Conservation (phyloP, 35 echinoderm and acorn worm species). For the Ophioderma brevispina region DNA sequence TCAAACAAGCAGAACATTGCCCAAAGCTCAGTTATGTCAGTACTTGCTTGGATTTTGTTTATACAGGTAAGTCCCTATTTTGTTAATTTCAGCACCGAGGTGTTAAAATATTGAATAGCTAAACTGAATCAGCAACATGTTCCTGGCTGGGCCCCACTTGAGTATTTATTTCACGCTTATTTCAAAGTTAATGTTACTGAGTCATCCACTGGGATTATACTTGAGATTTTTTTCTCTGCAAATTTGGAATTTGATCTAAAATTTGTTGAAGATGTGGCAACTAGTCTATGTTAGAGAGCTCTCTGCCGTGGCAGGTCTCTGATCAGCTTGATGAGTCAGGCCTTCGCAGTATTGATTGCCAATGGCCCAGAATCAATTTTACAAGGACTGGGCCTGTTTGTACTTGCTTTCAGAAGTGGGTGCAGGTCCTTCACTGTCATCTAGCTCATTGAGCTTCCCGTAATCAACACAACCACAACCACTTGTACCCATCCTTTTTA, state of each 20-base stretch:
- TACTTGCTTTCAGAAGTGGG: no score
- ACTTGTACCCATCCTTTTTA: no score
- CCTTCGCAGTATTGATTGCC: no score
- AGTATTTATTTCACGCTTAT: conserved; percentile 7
- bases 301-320: not conserved
- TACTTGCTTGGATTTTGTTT: not conserved
- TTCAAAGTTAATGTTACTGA: conserved; percentile 14
- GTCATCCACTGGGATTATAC: not conserved
- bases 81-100: not conserved
- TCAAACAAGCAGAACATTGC: no score
- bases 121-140: not conserved
- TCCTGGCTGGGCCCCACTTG: not conserved
- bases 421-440: no score
- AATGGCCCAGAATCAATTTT: no score
- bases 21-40: not conserved
- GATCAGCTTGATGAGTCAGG: no score
- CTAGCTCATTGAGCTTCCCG: no score
- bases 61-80: no score
- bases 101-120: not conserved
- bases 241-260: not conserved
- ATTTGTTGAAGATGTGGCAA: not conserved
- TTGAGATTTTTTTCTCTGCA: not conserved
- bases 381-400: no score
- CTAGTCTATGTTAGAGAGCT: no score
- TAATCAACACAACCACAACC: no score